Evolutionary conservation across 2,113 vertebrate genomes (phyloP).

Genomic region (Tichodroma muraria): DNA sequence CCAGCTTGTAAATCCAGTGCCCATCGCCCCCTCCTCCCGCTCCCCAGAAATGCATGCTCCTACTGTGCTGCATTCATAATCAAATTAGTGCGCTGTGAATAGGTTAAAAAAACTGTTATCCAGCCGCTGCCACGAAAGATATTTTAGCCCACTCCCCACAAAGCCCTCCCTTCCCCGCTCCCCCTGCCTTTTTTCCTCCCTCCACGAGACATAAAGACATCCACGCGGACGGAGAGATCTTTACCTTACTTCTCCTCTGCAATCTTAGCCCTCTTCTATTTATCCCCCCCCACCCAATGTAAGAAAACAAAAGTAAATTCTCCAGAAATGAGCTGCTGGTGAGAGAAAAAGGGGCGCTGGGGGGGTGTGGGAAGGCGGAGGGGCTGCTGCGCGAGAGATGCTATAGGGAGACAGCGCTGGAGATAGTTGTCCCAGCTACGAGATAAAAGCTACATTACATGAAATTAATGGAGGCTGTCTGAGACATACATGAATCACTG

Average conservation of each 20-base stretch:
- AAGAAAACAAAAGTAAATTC: slow-evolving; percentile 45
- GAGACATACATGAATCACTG: slow-evolving; percentile 96
- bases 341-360: slow-evolving; percentile 23
- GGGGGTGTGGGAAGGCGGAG: neutral
- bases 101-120: slow-evolving; percentile 59
- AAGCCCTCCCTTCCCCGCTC: neutral
- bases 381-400: slow-evolving; percentile 39
- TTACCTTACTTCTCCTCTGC: slow-evolving; percentile 25
- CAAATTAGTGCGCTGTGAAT: slow-evolving; percentile 71
- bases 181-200: neutral
- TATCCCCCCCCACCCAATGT: neutral
- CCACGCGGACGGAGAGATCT: slow-evolving; percentile 14
- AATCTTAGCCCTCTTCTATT: slow-evolving; percentile 61
- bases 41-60: slow-evolving; percentile 54
- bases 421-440: slow-evolving; percentile 85
- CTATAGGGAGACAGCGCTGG: slow-evolving; percentile 70
- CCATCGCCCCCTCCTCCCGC: slow-evolving; percentile 13
- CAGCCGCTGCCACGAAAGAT: slow-evolving; percentile 44
- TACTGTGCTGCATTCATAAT: slow-evolving; percentile 72
- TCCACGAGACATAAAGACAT: slow-evolving; percentile 43
- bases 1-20: slow-evolving; percentile 34
- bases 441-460: slow-evolving; percentile 98
- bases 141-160: slow-evolving; percentile 53
- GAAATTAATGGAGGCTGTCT: slow-evolving; percentile 96
- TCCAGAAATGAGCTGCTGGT: slow-evolving; percentile 37